Evolutionary conservation across 2,797 vertebrate genomes (phyloP).

Genomic region (Borostomias antarcticus): DNA sequence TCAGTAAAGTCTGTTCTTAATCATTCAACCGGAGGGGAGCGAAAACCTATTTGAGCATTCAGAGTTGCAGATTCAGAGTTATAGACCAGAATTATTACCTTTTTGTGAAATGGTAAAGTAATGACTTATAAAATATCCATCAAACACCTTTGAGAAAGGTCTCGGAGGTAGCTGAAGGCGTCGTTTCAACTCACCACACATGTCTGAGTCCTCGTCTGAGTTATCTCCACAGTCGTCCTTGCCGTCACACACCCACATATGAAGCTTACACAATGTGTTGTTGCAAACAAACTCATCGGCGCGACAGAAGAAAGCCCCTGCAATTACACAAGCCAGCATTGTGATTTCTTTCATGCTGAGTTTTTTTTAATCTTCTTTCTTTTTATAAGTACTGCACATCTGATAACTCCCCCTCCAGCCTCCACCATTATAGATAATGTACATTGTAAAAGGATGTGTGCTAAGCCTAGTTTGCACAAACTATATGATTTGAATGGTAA

Average conservation of each 20-base stretch:
- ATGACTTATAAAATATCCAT: constrained; percentile 47
- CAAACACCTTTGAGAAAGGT: background rate
- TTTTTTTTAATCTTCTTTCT: background rate
- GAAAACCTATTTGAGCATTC: background rate
- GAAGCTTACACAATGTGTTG: constrained; percentile 96
- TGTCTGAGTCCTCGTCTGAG: constrained; percentile 91
- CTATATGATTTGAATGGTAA: no score
- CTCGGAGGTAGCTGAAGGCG: constrained; percentile 10
- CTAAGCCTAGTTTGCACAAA: no score
- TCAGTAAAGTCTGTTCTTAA: background rate
- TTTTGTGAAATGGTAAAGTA: constrained; percentile 6
- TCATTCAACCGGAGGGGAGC: background rate
- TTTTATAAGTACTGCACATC: background rate
- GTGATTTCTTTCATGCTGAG: background rate
- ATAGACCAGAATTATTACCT: constrained; percentile 8
- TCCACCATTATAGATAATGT: no score
- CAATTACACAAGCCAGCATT: constrained; percentile 36
- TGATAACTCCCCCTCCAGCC: no score
- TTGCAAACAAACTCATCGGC: constrained; percentile 96
- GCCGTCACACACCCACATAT: constrained; percentile 95
- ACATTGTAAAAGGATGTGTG: no score
- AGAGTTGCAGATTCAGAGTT: background rate
- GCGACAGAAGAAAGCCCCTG: constrained; percentile 92
- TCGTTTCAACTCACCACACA: constrained; percentile 85
- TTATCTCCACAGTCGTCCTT: constrained; percentile 98